Evolutionary conservation across 2,888 invertebrate genomes (phyloP), one percentile per base, ranked within the genome.

Genomic region (Deilephila elpenor): DNA sequence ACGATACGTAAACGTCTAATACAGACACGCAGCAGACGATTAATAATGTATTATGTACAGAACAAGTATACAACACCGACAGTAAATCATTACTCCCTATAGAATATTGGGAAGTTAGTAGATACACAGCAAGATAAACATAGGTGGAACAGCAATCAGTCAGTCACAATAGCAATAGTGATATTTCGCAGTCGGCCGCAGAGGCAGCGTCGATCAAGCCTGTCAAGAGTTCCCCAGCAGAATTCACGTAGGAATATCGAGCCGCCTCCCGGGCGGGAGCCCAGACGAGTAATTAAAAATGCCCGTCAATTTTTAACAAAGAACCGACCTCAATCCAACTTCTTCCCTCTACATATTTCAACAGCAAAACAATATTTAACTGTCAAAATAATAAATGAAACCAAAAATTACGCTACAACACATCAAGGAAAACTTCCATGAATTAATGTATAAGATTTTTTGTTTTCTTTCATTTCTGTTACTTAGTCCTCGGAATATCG

Each of bases 211-310:
- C 56, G 70, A 86, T 86, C 86, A 84, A 80, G 78, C 83, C 84
- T 70, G 70, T 71, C 70, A 71, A 32, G 70, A 71, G 56, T 34
- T 71, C 70, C 70, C 80, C 83, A 71, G 70, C 70, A 34, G 70
- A 70, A 71, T 71, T 71, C 70, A 71, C 56, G 76, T 71, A 71
- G 70, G 70, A 71, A 71, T 71, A 71, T 72, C 61, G 72, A 62
- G 61, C 72, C 56, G 34, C 56, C 70, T 14, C 56, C 32, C 70
- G 32, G 32, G 19, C 70, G 56, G 32, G 19, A 56, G 56, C 70
- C 70, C 70, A 32, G 56, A 59, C 70, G 70, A 67, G 87, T 92
- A 92, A 92, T 93, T 91, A 93, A 92, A 93, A 91, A 93, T 91
- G 91, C 91, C 91, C 81, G 86, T 78, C 84, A 78, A 83, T 83